Conservation (phyloP, 2,113 vertebrate species). For the Columbina picui region DNA sequence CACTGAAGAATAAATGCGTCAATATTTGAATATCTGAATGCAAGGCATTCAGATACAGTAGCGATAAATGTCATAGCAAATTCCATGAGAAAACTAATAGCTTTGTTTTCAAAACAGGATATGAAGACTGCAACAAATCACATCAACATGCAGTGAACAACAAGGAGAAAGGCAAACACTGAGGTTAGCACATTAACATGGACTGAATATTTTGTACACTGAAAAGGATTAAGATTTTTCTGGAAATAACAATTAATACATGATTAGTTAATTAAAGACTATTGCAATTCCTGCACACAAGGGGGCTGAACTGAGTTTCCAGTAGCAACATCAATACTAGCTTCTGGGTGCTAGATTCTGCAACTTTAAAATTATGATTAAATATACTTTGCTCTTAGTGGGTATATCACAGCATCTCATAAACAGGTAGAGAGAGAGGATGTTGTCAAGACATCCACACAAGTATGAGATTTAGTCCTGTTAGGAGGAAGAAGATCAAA, state of each 20-base stretch:
- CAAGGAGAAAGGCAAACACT: background rate
- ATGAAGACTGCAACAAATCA: slow-evolving; percentile 4
- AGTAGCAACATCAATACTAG: background rate
- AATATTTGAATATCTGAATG: too few species aligned
- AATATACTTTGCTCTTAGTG: background rate
- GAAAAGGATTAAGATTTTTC: background rate
- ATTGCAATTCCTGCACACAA: background rate
- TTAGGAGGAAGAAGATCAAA: background rate
- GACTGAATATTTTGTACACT: background rate
- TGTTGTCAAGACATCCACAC: background rate
- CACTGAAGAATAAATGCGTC: background rate
- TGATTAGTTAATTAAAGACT: slow-evolving; percentile 15
- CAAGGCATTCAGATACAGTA: background rate
- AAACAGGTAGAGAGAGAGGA: background rate
- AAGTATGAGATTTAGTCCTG: background rate
- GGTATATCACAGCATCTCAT: background rate
- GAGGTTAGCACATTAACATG: background rate
- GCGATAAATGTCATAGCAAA: background rate
- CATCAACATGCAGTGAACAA: background rate
- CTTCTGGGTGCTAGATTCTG: background rate
- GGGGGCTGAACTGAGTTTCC: background rate
- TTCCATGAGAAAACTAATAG: background rate
- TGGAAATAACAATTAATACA: background rate
- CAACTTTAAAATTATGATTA: background rate
- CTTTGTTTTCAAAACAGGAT: slow-evolving; percentile 7